Base-by-base conservation (phyloP, 2,888 invertebrate genomes). In the Catocala nupta region DNA sequence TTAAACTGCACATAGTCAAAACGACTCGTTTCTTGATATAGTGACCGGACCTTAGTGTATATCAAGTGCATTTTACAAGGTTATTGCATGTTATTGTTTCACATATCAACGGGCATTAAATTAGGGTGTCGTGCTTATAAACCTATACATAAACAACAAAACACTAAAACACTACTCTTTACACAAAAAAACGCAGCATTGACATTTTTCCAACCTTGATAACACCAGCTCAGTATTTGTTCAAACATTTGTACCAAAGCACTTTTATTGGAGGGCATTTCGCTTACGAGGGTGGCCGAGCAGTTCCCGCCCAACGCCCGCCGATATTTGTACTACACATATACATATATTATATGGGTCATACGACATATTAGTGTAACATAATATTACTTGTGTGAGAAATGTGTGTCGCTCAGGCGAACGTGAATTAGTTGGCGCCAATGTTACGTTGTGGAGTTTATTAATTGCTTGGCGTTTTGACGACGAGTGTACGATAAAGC, bases 401-500 rank as follows among this genome's bases (percentile, higher is more conserved):
- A 75, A 79, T 75, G 73, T 66, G 63, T 60, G 65, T 54, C 63
- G 68, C 67, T 58, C 70, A 70, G 54, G 66, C 68, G 71, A 77
- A 71, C 66, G 64, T 73, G 58, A 75, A 80, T 81, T 75, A 79
- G 71, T 77, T 73, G 70, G 68, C 71, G 65, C 68, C 62, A 62
- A 51, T 70, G 55, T 73, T 72, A 72, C 68, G 51, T 66, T 65
- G 63, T 70, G 71, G 57, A 68, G 59, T 56, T 67, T 52, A 75
- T 72, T 81, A 79, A 81, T 79, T 78, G 74, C 80, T 63, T 71
- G 75, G 70, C 65, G 75, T 68, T 77, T 81, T 78, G 34, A 65
- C 60, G 60, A 71, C 69, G 66, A 73, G 55, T 59, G 64, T 25
- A 12, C 45, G n/a, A 8, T 33, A 45, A 59, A 48, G 57, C 49